Conservation (phyloP, 2,888 invertebrate species). For the Aporophyla lueneburgensis region DNA sequence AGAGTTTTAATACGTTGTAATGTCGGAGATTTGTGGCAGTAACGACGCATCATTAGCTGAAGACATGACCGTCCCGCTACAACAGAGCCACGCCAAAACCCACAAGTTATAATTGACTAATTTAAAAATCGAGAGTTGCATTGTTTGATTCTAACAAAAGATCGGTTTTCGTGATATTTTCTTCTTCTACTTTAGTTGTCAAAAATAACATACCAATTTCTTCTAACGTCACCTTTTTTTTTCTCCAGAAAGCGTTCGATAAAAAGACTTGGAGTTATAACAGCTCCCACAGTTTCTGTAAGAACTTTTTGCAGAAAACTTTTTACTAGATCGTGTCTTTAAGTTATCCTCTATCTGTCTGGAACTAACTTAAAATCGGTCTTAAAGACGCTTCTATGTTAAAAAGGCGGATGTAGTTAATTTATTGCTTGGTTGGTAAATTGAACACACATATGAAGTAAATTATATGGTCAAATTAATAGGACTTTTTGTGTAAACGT, state of each 20-base stretch:
- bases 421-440: not conserved
- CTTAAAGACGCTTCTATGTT: conserved; percentile 14
- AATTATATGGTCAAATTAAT: not conserved
- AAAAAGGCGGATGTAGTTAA: not conserved
- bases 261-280: conserved; percentile 45
- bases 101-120: conserved; percentile 76
- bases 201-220: conserved; percentile 29
- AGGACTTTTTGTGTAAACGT: not conserved
- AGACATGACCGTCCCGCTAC: conserved; percentile 76
- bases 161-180: conserved; percentile 44
- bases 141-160: conserved; percentile 65
- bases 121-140: conserved; percentile 75
- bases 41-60: conserved; percentile 86
- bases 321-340: conserved; percentile 43
- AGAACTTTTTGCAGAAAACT: conserved; percentile 49
- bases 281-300: conserved; percentile 25
- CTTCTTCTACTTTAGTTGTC: conserved; percentile 18
- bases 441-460: not conserved
- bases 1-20: conserved; percentile 90
- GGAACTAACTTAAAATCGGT: conserved; percentile 35
- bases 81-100: conserved; percentile 73
- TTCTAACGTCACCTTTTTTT: conserved; percentile 23
- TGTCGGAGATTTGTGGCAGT: conserved; percentile 88
- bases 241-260: conserved; percentile 21
- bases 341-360: conserved; percentile 47